Evolutionary conservation across 30 jellyfish, hydroid and myxozoan species (phyloP).

Genomic region (Catostylus mosaicus): DNA sequence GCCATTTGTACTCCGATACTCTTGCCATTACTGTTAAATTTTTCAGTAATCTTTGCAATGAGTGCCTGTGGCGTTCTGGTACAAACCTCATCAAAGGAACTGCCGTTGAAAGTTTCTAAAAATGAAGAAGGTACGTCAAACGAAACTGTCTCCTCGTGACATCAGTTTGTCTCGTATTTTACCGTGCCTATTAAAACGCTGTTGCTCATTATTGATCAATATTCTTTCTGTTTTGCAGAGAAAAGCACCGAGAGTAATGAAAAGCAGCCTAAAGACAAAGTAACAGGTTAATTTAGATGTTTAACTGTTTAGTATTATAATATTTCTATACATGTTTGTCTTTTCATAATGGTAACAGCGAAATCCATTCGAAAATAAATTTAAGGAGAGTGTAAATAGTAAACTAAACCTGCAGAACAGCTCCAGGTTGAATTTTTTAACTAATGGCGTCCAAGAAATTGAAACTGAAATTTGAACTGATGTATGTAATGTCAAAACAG

Average conservation of each 20-base stretch:
- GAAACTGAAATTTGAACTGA: too few species aligned
- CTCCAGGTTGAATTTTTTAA: too few species aligned
- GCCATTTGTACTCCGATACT: constrained; percentile 1
- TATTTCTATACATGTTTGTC: too few species aligned
- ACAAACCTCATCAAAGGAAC: constrained; percentile 32
- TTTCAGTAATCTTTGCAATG: constrained; percentile 15
- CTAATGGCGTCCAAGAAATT: too few species aligned
- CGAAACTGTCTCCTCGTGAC: constrained; percentile 8
- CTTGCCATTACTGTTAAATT: neutral
- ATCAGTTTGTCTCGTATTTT: neutral
- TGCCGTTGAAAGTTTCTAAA: constrained; percentile 16
- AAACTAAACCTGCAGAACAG: too few species aligned
- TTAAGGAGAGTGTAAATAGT: too few species aligned
- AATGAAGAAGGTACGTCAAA: constrained; percentile 26
- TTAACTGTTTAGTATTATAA: too few species aligned
- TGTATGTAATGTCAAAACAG: too few species aligned
- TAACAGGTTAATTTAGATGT: too few species aligned
- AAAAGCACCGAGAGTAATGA: neutral
- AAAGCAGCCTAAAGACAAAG: neutral
- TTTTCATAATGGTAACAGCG: too few species aligned
- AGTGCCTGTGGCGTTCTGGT: constrained; percentile 47
- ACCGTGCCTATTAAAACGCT: neutral
- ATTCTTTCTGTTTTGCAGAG: neutral
- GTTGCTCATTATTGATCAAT: neutral
- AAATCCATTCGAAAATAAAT: too few species aligned